phyloP scores from a whole-genome alignment of 2,113 vertebrate species.

The Oreochromis aureus region DNA sequence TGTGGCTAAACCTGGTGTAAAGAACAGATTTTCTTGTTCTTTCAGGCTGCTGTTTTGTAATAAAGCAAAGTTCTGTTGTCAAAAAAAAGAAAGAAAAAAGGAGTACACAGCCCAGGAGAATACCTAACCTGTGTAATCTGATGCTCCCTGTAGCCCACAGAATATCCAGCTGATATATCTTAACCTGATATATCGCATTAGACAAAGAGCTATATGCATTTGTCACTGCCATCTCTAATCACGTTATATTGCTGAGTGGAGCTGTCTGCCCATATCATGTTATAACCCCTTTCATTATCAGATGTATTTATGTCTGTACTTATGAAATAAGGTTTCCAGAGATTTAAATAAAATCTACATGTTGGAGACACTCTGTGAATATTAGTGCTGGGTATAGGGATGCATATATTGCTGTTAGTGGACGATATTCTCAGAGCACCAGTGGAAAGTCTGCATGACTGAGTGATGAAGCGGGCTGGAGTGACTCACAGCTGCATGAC shows the following conservation, averaged over 20 bases:
- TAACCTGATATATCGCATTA: neutral
- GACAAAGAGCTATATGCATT: neutral
- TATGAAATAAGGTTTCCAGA: neutral
- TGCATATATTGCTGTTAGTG: neutral
- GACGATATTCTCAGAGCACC: neutral
- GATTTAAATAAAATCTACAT: neutral
- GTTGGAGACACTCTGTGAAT: neutral
- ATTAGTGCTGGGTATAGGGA: neutral
- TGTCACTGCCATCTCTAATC: neutral
- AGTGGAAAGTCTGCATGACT: neutral
- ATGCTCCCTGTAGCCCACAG: neutral
- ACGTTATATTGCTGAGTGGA: neutral
- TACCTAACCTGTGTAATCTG: neutral
- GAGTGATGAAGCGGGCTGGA: neutral
- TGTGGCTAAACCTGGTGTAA: conserved; percentile 39
- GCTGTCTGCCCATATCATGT: neutral
- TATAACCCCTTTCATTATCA: neutral
- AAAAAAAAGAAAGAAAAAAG: neutral
- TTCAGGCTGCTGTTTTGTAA: neutral
- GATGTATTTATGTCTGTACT: neutral
- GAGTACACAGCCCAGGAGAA: neutral
- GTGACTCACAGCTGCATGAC: neutral
- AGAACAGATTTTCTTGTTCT: conserved; percentile 35
- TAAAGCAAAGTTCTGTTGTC: conserved; percentile 5
- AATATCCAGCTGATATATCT: neutral